Evolutionary conservation across 2,888 invertebrate genomes (phyloP).

Genomic region (Xestia xanthographa): DNA sequence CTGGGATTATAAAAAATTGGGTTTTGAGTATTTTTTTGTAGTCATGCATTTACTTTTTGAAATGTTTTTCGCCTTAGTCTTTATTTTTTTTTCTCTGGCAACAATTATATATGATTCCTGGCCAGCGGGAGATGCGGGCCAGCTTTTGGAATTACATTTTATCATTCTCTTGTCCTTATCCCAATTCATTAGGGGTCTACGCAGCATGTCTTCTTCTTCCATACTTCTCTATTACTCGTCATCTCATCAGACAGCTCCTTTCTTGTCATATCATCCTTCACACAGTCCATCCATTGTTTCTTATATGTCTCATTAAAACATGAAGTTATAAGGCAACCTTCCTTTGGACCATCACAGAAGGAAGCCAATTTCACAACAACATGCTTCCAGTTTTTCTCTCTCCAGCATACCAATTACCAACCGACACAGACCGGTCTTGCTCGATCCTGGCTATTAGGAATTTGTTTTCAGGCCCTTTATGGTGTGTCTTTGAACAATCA

Average conservation of each 20-base stretch:
- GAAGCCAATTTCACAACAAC: neutral
- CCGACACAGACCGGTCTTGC: neutral
- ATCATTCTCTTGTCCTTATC: too few relatives aligned
- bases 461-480: neutral
- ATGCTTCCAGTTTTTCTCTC: neutral
- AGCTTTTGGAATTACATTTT: neutral
- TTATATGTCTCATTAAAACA: too few relatives aligned
- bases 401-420: neutral
- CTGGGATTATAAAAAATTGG: neutral
- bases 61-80: neutral
- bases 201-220: too few relatives aligned
- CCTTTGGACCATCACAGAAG: neutral
- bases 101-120: neutral
- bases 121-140: neutral
- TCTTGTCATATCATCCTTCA: too few relatives aligned
- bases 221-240: too few relatives aligned
- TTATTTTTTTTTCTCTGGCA: neutral
- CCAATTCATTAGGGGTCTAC: too few relatives aligned
- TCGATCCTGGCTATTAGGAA: neutral
- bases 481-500: neutral
- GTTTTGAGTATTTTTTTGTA: neutral
- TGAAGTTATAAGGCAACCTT: neutral
- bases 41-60: neutral
- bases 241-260: too few relatives aligned
- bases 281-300: too few relatives aligned